Percentiles rank a stretch among this genome's conserved stretches.
Evolutionary conservation across 2,888 invertebrate genomes (phyloP).

Genomic region (Drosophila paranaensis): DNA sequence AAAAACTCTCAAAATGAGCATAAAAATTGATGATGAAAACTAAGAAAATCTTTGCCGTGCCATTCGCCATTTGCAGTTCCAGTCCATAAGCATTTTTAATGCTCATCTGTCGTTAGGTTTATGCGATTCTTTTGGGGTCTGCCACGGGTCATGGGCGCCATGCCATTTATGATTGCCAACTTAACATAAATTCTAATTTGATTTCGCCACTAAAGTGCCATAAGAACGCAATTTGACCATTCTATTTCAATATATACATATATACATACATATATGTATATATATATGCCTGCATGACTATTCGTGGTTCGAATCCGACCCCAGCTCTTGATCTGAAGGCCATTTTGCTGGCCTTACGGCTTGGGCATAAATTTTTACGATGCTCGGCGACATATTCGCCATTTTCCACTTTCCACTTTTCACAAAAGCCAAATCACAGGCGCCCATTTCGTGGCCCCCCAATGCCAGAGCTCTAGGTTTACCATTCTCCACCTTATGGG

Average conservation of each 20-base stretch:
- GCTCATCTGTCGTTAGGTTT: constrained; percentile 24
- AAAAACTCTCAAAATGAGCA: constrained; percentile 5
- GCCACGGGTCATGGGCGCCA: constrained; percentile 45
- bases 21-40: constrained; percentile 63
- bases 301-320: background rate
- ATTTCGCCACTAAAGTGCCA: constrained; percentile 82
- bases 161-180: constrained; percentile 79
- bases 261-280: constrained; percentile 8
- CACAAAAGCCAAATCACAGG: constrained; percentile 74
- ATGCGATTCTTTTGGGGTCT: constrained; percentile 42
- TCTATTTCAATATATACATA: constrained; percentile 19
- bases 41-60: constrained; percentile 60
- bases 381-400: constrained; percentile 77
- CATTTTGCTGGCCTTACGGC: constrained; percentile 57
- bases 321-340: background rate
- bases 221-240: constrained; percentile 73
- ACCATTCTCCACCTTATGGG: background rate
- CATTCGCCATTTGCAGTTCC: constrained; percentile 16
- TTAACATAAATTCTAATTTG: constrained; percentile 83
- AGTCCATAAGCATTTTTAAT: constrained; percentile 36
- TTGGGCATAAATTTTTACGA: constrained; percentile 81
- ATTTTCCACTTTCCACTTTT: constrained; percentile 68
- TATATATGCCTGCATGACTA: constrained; percentile 21
- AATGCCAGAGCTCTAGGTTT: constrained; percentile 21
- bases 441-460: constrained; percentile 62